phyloP scores from a whole-genome alignment of 1,140 invertebrate species.

The Nasonia giraulti region DNA sequence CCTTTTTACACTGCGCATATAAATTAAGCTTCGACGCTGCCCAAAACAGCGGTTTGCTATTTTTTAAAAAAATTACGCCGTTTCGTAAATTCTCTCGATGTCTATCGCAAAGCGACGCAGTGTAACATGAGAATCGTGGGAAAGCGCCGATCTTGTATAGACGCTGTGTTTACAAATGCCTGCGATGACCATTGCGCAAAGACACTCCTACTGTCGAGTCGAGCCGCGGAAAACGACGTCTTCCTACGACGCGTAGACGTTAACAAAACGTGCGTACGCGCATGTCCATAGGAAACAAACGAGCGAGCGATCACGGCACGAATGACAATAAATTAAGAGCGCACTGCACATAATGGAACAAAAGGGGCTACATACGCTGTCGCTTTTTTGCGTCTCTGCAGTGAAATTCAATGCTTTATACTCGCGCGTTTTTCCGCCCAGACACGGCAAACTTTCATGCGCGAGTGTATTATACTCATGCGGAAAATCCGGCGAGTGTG shows the following conservation, averaged over 20 bases:
- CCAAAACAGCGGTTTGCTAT: background rate
- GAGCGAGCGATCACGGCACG: background rate
- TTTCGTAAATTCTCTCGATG: too few relatives aligned
- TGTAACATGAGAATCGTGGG: background rate
- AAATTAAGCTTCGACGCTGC: too few relatives aligned
- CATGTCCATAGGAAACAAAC: too few relatives aligned
- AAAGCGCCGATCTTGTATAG: background rate
- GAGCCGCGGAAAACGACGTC: background rate
- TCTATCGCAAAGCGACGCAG: background rate
- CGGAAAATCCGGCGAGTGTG: background rate
- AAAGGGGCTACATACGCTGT: background rate
- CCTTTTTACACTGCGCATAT: too few relatives aligned
- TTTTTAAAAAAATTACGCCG: background rate
- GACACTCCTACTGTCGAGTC: too few relatives aligned
- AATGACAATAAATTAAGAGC: constrained; percentile 19
- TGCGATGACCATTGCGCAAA: too few relatives aligned
- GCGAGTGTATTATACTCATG: background rate
- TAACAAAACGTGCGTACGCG: background rate
- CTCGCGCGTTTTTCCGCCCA: constrained; percentile 1
- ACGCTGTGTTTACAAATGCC: background rate
- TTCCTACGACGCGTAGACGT: background rate
- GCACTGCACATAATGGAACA: constrained; percentile 26
- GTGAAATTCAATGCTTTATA: constrained; percentile 36
- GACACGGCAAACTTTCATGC: constrained; percentile 8
- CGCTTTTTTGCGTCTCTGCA: background rate